Evolutionary conservation across 2,888 invertebrate species (phyloP).

Genomic region (Andrena chrysosceles): DNA sequence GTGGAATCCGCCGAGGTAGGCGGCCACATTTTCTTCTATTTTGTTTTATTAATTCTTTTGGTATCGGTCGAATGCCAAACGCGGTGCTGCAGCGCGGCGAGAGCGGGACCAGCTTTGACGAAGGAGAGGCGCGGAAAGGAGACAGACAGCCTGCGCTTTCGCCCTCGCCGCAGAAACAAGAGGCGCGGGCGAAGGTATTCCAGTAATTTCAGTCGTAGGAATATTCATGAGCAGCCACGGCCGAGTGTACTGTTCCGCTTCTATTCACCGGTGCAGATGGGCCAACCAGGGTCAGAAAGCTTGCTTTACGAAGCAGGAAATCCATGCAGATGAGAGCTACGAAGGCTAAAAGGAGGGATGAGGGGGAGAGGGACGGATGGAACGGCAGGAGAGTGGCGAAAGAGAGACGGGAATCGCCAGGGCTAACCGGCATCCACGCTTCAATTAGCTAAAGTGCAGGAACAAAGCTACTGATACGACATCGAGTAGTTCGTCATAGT

Average conservation of each 20-base stretch:
- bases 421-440: constrained; percentile 76
- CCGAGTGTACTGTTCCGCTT: constrained; percentile 74
- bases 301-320: constrained; percentile 81
- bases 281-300: constrained; percentile 75
- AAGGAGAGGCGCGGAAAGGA: not conserved
- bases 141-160: constrained; percentile 50
- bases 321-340: constrained; percentile 79
- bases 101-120: constrained; percentile 28
- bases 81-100: not conserved
- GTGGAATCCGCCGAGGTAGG: not conserved
- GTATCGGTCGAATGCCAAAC: constrained; percentile 24
- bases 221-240: constrained; percentile 82
- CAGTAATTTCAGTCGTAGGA: constrained; percentile 79
- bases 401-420: constrained; percentile 37
- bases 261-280: constrained; percentile 77
- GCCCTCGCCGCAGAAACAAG: constrained; percentile 62
- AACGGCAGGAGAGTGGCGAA: constrained; percentile 31
- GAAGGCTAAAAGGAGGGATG: not conserved
- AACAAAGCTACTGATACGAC: constrained; percentile 56
- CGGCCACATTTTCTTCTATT: not conserved
- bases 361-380: not conserved
- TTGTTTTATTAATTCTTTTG: not conserved
- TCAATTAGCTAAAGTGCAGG: constrained; percentile 82
- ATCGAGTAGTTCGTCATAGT: constrained; percentile 30
- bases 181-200: constrained; percentile 79